Percentiles rank a stretch among this genome's conserved stretches.
Conservation (phyloP, 2,888 invertebrate species). For the Tinea pellionella region DNA sequence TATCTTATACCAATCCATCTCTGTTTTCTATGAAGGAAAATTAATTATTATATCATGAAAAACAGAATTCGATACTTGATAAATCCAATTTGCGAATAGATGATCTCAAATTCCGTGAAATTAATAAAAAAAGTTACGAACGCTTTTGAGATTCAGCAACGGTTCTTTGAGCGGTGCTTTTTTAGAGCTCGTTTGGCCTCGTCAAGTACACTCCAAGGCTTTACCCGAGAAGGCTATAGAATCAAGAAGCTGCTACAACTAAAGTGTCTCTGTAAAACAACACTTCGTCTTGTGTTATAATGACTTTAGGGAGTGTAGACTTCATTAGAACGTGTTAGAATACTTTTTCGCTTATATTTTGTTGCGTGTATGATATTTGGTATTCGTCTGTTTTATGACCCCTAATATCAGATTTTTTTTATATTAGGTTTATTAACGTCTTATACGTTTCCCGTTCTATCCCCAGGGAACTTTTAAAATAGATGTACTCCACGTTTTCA, state of each 20-base stretch:
- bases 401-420: too few relatives aligned
- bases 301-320: neutral
- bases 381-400: too few relatives aligned
- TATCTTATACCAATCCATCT: neutral
- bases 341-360: too few relatives aligned
- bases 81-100: neutral
- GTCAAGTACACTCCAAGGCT: neutral
- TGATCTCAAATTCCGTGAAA: neutral
- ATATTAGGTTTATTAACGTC: too few relatives aligned
- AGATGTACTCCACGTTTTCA: too few relatives aligned
- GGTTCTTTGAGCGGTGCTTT: conserved; percentile 2
- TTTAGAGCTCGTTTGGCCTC: neutral
- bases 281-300: neutral
- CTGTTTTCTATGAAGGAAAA: neutral
- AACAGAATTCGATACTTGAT: neutral
- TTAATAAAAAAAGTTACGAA: neutral
- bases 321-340: neutral
- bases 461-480: too few relatives aligned
- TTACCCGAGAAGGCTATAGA: neutral
- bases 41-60: neutral
- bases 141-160: neutral
- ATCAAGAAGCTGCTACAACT: neutral
- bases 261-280: neutral
- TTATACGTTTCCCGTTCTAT: too few relatives aligned
- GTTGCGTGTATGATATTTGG: too few relatives aligned